These are phyloP conservation scores for Colossoma macropomum DNA, from an alignment of 2,113 vertebrate genomes.

Conservation along the genomic window DNA sequence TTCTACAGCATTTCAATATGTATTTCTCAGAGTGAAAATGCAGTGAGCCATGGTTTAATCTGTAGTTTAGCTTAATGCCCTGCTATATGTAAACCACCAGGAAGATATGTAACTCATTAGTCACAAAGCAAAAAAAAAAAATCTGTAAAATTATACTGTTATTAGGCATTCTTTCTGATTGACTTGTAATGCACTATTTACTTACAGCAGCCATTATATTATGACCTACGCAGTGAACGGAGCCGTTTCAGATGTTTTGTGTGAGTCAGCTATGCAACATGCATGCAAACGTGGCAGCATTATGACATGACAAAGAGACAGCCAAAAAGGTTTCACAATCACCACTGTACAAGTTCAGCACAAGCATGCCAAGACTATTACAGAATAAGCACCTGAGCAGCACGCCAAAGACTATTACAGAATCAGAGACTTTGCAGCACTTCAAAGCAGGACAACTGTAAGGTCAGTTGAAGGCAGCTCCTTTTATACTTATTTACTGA, in stretches of 20 bases:
- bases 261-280: background rate
- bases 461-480: background rate
- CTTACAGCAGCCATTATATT: background rate
- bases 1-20: no score
- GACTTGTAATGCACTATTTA: background rate
- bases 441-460: background rate
- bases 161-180: no score
- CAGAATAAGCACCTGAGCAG: background rate
- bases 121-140: no score
- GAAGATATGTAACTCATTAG: no score
- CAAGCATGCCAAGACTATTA: background rate
- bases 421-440: background rate
- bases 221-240: background rate
- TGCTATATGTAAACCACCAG: no score
- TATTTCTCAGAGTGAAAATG: no score
- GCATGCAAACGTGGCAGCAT: background rate
- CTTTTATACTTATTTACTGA: background rate
- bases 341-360: background rate
- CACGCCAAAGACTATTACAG: no score
- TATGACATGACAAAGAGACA: background rate
- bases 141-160: no score
- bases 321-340: background rate
- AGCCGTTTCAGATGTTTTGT: background rate
- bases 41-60: no score
- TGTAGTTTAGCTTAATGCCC: no score